Evolutionary conservation across 2,113 vertebrate genomes (phyloP).

Genomic region (Manacus vitellinus): DNA sequence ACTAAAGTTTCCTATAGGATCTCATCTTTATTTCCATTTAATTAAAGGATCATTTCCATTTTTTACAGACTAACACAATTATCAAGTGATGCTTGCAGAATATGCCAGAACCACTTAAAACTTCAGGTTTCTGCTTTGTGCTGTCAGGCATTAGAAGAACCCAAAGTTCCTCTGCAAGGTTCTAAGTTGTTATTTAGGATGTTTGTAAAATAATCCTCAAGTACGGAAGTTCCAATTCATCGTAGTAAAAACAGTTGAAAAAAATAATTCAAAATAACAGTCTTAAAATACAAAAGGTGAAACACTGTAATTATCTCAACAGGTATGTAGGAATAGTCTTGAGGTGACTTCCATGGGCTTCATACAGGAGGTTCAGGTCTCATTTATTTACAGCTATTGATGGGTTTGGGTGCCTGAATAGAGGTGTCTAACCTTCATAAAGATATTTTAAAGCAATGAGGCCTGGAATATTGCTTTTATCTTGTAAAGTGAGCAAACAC

Average conservation of each 20-base stretch:
- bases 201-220: neutral
- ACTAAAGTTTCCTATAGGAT: neutral
- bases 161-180: neutral
- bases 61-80: neutral
- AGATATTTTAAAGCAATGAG: neutral
- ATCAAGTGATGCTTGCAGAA: neutral
- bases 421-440: neutral
- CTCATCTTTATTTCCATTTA: neutral
- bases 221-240: neutral
- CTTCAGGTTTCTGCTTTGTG: neutral
- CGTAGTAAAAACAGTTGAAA: neutral
- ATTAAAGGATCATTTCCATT: neutral
- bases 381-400: neutral
- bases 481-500: neutral
- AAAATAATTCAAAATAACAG: neutral
- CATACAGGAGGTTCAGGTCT: neutral
- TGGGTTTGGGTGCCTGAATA: neutral
- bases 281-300: neutral
- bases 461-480: neutral
- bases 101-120: neutral
- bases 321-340: neutral
- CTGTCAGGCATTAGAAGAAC: neutral
- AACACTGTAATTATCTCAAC: neutral
- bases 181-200: neutral
- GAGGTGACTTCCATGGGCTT: neutral